Evolutionary conservation across 2,797 vertebrate species (phyloP).

Genomic region (Tachyglossus aculeatus): DNA sequence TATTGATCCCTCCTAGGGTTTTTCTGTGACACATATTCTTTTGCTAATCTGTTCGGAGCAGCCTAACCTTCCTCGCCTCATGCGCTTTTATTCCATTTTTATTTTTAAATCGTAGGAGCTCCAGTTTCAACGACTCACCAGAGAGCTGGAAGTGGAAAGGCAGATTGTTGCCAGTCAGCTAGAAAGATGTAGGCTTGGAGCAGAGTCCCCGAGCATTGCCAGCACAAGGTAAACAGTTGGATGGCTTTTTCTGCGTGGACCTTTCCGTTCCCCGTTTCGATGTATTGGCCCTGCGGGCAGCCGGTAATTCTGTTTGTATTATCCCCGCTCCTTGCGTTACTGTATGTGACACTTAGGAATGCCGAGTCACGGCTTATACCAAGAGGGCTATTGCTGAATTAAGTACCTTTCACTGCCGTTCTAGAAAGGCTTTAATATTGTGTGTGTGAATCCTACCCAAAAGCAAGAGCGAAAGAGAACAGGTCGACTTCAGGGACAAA

Average conservation of each 20-base stretch:
- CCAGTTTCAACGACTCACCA: slow-evolving; percentile 98
- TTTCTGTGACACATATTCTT: slow-evolving; percentile 32
- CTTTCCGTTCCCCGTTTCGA: slow-evolving; percentile 32
- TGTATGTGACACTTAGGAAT: background rate
- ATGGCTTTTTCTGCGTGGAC: slow-evolving; percentile 58
- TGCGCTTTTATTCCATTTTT: slow-evolving; percentile 67
- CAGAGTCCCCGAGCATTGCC: slow-evolving; percentile 92
- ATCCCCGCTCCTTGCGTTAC: slow-evolving; percentile 36
- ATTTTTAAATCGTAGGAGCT: slow-evolving; percentile 88
- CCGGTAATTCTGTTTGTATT: background rate
- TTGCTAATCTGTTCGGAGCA: slow-evolving; percentile 31
- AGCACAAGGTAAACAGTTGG: slow-evolving; percentile 91
- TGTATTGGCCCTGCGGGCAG: background rate
- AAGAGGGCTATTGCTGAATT: slow-evolving; percentile 20
- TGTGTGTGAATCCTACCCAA: background rate
- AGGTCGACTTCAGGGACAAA: background rate
- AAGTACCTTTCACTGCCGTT: slow-evolving; percentile 32
- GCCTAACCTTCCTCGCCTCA: slow-evolving; percentile 39
- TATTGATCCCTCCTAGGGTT: slow-evolving; percentile 48
- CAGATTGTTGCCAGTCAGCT: slow-evolving; percentile 99
- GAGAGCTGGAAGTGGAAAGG: slow-evolving; percentile 98
- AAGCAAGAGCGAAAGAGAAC: background rate
- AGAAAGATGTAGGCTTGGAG: slow-evolving; percentile 97
- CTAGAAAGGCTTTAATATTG: slow-evolving; percentile 23
- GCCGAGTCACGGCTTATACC: slow-evolving; percentile 43